These are phyloP conservation scores for Microplitis mediator DNA, from an alignment of 1,140 invertebrate species.

Conservation along the genomic window DNA sequence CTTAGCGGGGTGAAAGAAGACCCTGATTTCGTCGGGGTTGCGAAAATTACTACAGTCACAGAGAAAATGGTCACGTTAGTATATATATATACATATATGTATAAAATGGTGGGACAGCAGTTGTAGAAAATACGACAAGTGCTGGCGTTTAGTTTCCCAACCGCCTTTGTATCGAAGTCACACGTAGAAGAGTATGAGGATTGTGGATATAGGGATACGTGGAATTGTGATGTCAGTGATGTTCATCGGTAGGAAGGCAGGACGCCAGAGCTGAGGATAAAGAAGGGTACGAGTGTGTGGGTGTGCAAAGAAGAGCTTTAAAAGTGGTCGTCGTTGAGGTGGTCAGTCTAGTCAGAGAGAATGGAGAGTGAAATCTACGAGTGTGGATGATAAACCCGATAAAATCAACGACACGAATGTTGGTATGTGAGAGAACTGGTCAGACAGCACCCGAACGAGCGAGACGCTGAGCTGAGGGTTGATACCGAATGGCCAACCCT, in stretches of 20 bases:
- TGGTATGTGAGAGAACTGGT: constrained; percentile 1
- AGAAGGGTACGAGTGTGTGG: neutral
- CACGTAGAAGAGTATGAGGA: constrained; percentile 23
- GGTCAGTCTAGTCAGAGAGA: constrained; percentile 17
- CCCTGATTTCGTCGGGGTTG: constrained; percentile 59
- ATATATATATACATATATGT: neutral
- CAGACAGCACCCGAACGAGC: neutral
- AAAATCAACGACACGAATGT: neutral
- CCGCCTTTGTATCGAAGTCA: constrained; percentile 40
- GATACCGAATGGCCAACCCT: neutral
- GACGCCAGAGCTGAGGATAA: neutral
- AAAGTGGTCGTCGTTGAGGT: constrained; percentile 28
- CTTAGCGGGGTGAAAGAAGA: constrained; percentile 53
- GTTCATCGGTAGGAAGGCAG: too few species aligned
- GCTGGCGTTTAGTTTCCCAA: constrained; percentile 45
- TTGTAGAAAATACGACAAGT: constrained; percentile 35
- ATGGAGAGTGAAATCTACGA: constrained; percentile 15
- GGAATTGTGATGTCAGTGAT: neutral
- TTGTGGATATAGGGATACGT: neutral
- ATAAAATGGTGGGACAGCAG: neutral
- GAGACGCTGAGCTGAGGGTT: constrained; percentile 6
- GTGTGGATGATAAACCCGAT: constrained; percentile 25
- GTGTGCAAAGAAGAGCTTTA: constrained; percentile 15
- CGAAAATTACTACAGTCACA: constrained; percentile 56
- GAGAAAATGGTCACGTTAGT: constrained; percentile 16